These are phyloP conservation scores for Smithornis capensis DNA, from an alignment of 2,113 vertebrate genomes.

Conservation along the genomic window DNA sequence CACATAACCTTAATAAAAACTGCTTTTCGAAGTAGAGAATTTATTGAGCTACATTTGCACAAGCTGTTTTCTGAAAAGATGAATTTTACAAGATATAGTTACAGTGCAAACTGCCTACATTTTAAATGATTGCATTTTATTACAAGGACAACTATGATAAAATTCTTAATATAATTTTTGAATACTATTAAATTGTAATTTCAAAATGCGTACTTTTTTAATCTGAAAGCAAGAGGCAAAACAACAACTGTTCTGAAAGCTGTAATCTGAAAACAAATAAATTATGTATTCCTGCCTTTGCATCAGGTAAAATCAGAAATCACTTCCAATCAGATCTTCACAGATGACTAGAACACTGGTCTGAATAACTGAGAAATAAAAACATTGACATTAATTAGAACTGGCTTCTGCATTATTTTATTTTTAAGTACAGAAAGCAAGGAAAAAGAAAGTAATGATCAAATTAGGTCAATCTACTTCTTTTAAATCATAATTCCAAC, in stretches of 20 bases:
- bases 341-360: neutral
- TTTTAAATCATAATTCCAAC: neutral
- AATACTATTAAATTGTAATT: neutral
- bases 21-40: slow-evolving; percentile 37
- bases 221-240: neutral
- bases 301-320: slow-evolving; percentile 17
- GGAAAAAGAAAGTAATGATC: neutral
- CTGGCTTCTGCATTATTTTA: neutral
- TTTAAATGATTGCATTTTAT: neutral
- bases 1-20: slow-evolving; percentile 23
- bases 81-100: slow-evolving; percentile 8
- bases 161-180: neutral
- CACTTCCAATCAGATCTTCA: neutral
- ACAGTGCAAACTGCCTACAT: neutral
- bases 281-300: neutral
- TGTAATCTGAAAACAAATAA: neutral
- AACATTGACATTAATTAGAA: neutral
- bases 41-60: slow-evolving; percentile 23
- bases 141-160: neutral
- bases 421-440: neutral
- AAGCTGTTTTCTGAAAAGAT: slow-evolving; percentile 38
- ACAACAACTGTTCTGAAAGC: neutral
- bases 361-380: neutral
- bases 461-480: neutral
- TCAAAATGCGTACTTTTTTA: neutral